These are phyloP conservation scores for Silurus meridionalis DNA, from an alignment of 2,113 vertebrate genomes.

Conservation along the genomic window DNA sequence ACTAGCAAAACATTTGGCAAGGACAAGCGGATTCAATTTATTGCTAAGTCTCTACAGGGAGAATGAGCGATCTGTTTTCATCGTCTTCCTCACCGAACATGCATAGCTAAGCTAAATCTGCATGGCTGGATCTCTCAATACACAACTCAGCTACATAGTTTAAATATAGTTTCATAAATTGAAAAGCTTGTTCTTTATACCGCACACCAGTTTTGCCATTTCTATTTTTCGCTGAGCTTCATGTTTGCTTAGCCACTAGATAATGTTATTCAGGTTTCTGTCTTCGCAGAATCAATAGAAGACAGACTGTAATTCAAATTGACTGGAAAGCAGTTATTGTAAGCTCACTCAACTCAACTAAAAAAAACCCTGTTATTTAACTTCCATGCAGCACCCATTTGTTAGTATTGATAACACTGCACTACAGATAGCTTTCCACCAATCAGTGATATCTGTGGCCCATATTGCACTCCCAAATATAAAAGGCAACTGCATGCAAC, in stretches of 20 bases:
- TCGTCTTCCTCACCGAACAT: constrained; percentile 57
- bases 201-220: constrained; percentile 62
- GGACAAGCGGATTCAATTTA: constrained; percentile 59
- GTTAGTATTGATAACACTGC: constrained; percentile 26
- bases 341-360: constrained; percentile 7
- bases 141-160: constrained; percentile 65
- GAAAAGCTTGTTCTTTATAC: constrained; percentile 56
- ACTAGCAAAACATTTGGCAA: constrained; percentile 44
- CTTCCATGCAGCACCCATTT: constrained; percentile 8
- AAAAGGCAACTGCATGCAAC: constrained; percentile 25
- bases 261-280: constrained; percentile 53
- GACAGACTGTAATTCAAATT: constrained; percentile 46
- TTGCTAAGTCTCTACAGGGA: constrained; percentile 59
- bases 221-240: constrained; percentile 31
- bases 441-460: constrained; percentile 10
- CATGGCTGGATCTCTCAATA: constrained; percentile 46
- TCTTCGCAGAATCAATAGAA: constrained; percentile 50
- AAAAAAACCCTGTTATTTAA: constrained; percentile 21
- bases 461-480: constrained; percentile 25
- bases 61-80: constrained; percentile 54
- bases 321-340: constrained; percentile 32
- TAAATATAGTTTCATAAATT: constrained; percentile 58
- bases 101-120: constrained; percentile 66
- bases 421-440: constrained; percentile 9
- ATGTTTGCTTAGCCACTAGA: constrained; percentile 40